These are phyloP conservation scores for Drosophila willistoni DNA, from an alignment of 1,140 invertebrate species.

Conservation along the genomic window DNA sequence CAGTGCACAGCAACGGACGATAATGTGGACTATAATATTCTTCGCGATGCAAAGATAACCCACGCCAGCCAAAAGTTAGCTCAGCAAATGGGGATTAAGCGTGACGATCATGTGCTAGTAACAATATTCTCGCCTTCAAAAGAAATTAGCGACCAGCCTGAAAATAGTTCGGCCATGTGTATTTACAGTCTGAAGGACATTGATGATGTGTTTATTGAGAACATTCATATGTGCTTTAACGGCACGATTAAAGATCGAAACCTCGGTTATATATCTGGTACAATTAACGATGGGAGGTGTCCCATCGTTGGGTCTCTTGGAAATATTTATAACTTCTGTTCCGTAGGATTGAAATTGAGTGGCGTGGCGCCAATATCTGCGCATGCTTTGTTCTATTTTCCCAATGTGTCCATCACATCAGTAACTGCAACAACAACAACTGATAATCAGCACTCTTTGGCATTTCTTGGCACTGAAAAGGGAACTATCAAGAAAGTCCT, in stretches of 20 bases:
- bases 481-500: slow-evolving; percentile 92
- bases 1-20: slow-evolving; percentile 87
- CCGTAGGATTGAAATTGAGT: slow-evolving; percentile 95
- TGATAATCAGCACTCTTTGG: slow-evolving; percentile 94
- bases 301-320: slow-evolving; percentile 92
- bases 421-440: slow-evolving; percentile 89
- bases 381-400: slow-evolving; percentile 89
- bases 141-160: slow-evolving; percentile 91
- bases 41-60: slow-evolving; percentile 95
- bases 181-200: slow-evolving; percentile 94
- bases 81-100: slow-evolving; percentile 89
- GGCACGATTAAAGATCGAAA: slow-evolving; percentile 95
- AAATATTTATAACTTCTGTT: slow-evolving; percentile 96
- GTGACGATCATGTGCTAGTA: slow-evolving; percentile 91
- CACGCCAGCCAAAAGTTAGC: slow-evolving; percentile 92
- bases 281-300: slow-evolving; percentile 94
- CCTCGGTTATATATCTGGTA: slow-evolving; percentile 96
- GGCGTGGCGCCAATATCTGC: slow-evolving; percentile 91
- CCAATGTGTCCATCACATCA: slow-evolving; percentile 92
- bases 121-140: slow-evolving; percentile 93
- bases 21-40: slow-evolving; percentile 90
- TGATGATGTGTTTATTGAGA: slow-evolving; percentile 96
- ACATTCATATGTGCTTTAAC: slow-evolving; percentile 98
- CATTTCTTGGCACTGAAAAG: slow-evolving; percentile 93
- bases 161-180: slow-evolving; percentile 92